Evolutionary conservation across 2,888 invertebrate genomes (phyloP).

Genomic region (Conus canariensis): DNA sequence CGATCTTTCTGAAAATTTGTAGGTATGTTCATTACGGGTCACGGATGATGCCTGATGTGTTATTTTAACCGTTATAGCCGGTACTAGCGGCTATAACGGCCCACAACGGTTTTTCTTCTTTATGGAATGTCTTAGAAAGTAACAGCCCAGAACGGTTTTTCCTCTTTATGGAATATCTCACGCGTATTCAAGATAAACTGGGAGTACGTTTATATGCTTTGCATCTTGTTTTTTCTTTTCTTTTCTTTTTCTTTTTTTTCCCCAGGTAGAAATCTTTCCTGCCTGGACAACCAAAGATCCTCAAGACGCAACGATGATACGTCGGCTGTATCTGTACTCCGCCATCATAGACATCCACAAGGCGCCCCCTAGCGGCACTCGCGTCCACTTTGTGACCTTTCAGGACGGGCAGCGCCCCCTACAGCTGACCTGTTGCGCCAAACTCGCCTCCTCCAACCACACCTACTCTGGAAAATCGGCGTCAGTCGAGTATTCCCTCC

Average conservation of each 20-base stretch:
- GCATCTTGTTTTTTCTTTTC: background rate
- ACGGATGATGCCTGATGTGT: too few species aligned
- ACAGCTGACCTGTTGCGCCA: background rate
- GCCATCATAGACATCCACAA: background rate
- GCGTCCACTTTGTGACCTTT: background rate
- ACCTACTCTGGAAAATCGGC: background rate
- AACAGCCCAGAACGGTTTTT: too few species aligned
- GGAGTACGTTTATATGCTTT: too few species aligned
- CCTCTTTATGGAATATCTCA: too few species aligned
- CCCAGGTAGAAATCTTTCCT: constrained; percentile 18
- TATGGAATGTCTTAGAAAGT: too few species aligned
- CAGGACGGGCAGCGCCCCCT: background rate
- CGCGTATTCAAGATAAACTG: too few species aligned
- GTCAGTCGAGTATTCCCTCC: background rate
- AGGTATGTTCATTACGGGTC: too few species aligned
- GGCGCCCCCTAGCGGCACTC: background rate
- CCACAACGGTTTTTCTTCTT: too few species aligned
- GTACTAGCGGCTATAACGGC: too few species aligned
- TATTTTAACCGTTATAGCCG: too few species aligned
- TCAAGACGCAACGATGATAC: background rate
- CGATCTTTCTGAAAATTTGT: too few species aligned
- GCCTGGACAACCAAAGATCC: background rate
- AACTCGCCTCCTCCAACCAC: background rate
- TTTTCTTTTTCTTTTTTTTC: background rate
- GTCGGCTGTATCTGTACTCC: constrained; percentile 15